Percentiles rank a stretch among this genome's conserved stretches.
phyloP scores from a whole-genome alignment of 2,113 vertebrate species.

The Brienomyrus longianalis region DNA sequence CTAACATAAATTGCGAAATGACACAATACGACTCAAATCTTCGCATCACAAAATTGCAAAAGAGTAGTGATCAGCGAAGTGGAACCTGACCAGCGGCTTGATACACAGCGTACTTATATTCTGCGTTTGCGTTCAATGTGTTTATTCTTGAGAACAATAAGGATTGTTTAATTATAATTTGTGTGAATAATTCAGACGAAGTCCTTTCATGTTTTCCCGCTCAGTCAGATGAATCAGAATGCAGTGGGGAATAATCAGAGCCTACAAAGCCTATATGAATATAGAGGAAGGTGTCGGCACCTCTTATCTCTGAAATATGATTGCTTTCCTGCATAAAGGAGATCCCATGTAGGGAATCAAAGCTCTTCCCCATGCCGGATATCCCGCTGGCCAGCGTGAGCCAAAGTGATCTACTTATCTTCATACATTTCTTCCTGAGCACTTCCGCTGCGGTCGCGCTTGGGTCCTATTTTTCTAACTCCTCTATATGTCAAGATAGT shows the following conservation, averaged over 20 bases:
- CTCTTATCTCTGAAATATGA: slow-evolving; percentile 13
- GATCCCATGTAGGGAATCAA: background rate
- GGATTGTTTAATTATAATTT: background rate
- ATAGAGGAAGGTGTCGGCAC: background rate
- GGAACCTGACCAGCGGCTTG: background rate
- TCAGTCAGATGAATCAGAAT: slow-evolving; percentile 14
- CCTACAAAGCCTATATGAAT: slow-evolving; percentile 12
- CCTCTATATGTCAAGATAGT: background rate
- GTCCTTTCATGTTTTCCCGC: slow-evolving; percentile 4
- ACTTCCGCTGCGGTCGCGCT: background rate
- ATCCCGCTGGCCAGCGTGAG: background rate
- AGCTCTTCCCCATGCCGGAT: background rate
- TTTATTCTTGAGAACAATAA: background rate
- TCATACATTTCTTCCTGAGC: background rate
- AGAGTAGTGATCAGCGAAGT: background rate
- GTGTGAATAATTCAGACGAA: background rate
- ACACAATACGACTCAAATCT: background rate
- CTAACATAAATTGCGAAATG: background rate
- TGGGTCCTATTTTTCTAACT: background rate
- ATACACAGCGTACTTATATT: background rate
- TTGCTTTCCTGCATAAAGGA: background rate
- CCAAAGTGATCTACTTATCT: background rate
- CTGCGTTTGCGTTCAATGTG: background rate
- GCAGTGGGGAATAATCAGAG: background rate
- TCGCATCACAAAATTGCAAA: background rate